A percentile compares a stretch with the other conserved stretches of the same genome.
These are phyloP conservation scores for Acipenser transmontanus DNA, from an alignment of 2,797 vertebrate genomes.

Conservation along the genomic window DNA sequence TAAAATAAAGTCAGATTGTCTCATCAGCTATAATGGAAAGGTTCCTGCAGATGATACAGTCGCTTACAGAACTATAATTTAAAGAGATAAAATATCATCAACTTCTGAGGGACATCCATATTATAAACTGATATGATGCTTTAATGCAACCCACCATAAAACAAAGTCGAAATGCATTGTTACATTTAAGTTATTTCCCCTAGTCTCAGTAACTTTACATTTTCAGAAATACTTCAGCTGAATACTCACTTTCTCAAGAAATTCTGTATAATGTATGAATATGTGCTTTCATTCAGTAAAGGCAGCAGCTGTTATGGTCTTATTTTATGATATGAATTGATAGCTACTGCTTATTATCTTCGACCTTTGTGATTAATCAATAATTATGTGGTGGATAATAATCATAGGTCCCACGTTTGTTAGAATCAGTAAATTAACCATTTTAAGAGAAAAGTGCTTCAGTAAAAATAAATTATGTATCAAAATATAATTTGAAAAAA, in stretches of 20 bases:
- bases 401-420: constrained; percentile 11
- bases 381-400: constrained; percentile 20
- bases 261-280: neutral
- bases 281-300: constrained; percentile 6
- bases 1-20: constrained; percentile 18
- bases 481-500: constrained; percentile 53
- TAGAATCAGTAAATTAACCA: neutral
- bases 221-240: neutral
- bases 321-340: constrained; percentile 24
- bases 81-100: too few relatives aligned
- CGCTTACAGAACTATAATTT: too few relatives aligned
- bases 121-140: too few relatives aligned
- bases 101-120: too few relatives aligned
- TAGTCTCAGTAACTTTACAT: neutral
- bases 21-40: neutral
- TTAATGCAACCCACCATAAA: too few relatives aligned
- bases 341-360: constrained; percentile 24
- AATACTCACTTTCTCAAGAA: neutral
- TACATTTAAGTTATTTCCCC: neutral
- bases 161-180: too few relatives aligned
- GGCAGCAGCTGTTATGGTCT: constrained; percentile 26
- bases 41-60: too few relatives aligned
- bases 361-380: constrained; percentile 23
- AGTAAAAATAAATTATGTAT: constrained; percentile 20
- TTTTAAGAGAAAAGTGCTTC: constrained; percentile 16